Conservation (phyloP, 2,113 vertebrate genomes). For the Oreochromis spilurus region DNA sequence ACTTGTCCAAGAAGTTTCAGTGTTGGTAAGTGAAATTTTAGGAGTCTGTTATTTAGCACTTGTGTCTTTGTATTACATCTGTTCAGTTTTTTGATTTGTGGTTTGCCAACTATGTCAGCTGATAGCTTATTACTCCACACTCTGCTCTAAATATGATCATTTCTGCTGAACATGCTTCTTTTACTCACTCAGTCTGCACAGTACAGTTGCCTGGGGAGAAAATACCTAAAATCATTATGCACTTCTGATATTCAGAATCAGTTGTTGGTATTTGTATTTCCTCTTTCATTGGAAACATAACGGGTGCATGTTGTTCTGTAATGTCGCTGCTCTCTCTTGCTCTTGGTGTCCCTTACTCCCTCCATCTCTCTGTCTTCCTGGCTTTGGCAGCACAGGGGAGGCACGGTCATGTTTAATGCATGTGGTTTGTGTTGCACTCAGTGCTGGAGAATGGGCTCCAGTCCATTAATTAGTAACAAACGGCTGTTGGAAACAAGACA, state of each 20-base stretch:
- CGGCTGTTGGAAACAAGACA: constrained; percentile 71
- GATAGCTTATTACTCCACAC: neutral
- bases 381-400: constrained; percentile 47
- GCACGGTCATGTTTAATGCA: constrained; percentile 77
- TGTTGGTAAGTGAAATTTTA: neutral
- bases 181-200: neutral
- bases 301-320: neutral
- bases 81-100: neutral
- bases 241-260: neutral
- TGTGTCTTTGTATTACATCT: neutral
- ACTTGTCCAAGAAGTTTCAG: neutral
- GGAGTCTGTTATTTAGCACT: neutral
- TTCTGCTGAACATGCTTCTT: neutral
- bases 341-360: neutral
- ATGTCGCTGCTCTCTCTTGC: neutral
- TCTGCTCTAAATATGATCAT: neutral
- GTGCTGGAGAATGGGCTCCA: constrained; percentile 64
- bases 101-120: neutral
- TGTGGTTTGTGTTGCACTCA: constrained; percentile 71
- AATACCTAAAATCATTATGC: neutral
- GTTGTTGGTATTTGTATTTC: neutral
- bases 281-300: neutral
- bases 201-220: neutral
- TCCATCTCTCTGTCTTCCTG: constrained; percentile 43
- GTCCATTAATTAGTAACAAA: constrained; percentile 79